Evolutionary conservation across 2,113 vertebrate genomes (phyloP).

Genomic region (Aepyceros melampus): DNA sequence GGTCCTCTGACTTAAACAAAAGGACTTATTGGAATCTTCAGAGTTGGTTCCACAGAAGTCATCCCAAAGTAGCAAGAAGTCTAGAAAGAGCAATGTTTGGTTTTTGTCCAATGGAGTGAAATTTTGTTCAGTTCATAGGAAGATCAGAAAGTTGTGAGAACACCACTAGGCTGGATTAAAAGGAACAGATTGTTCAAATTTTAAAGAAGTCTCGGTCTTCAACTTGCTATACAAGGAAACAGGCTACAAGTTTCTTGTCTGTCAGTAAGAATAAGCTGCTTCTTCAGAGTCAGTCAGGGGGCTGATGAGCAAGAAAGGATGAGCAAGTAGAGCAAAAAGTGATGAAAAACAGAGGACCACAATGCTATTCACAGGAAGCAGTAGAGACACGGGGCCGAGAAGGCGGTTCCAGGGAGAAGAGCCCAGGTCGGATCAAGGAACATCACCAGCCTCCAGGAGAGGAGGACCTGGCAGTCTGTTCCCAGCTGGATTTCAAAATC

Average conservation of each 20-base stretch:
- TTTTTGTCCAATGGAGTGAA: background rate
- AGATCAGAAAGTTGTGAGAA: constrained; percentile 8
- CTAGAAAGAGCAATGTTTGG: background rate
- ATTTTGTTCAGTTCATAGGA: constrained; percentile 2
- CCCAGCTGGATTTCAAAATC: background rate
- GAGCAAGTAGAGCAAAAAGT: background rate
- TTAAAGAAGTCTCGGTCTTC: background rate
- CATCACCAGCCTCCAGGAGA: background rate
- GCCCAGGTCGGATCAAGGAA: background rate
- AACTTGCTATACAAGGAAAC: background rate
- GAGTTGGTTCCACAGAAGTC: background rate
- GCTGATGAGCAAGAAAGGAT: background rate
- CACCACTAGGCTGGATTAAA: background rate
- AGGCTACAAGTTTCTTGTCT: background rate
- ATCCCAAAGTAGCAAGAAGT: background rate
- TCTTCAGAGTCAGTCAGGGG: background rate
- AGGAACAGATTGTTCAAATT: background rate
- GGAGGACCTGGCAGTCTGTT: background rate
- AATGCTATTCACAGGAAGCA: background rate
- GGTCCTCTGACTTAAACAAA: background rate
- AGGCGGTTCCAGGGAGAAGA: background rate
- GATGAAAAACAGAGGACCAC: background rate
- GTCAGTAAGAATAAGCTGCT: background rate
- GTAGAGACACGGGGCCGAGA: background rate
- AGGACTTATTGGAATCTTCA: background rate